Evolutionary conservation across 2,888 invertebrate species (phyloP).

Genomic region (Diaprepes abbreviatus): DNA sequence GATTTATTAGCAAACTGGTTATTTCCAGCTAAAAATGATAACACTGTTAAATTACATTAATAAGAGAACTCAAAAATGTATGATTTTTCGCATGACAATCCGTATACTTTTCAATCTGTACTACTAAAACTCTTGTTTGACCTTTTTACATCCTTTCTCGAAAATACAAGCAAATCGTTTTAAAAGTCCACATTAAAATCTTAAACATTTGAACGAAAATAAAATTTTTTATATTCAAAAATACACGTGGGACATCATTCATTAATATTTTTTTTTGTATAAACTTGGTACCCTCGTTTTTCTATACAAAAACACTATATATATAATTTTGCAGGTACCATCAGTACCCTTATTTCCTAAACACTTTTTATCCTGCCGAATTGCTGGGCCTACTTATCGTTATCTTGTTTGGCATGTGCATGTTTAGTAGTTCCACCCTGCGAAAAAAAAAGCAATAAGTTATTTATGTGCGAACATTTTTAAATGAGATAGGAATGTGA

Average conservation of each 20-base stretch:
- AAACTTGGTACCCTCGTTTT: background rate
- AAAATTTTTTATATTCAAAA: background rate
- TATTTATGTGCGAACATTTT: too few species aligned
- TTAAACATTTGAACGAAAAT: background rate
- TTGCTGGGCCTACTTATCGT: conserved; percentile 68
- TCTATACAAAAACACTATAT: background rate
- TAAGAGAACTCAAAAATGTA: too few species aligned
- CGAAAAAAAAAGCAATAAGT: conserved; percentile 47
- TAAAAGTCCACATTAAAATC: too few species aligned
- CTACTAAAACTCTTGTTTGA: too few species aligned
- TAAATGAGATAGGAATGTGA: too few species aligned
- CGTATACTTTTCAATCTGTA: too few species aligned
- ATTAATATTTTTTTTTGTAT: background rate
- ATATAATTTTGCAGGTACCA: background rate
- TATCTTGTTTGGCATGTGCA: conserved; percentile 80
- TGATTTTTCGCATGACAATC: too few species aligned
- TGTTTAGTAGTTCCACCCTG: conserved; percentile 77
- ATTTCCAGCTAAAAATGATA: too few species aligned
- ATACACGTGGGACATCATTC: background rate
- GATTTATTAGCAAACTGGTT: too few species aligned
- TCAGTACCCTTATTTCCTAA: background rate
- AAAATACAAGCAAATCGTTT: too few species aligned
- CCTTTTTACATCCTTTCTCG: too few species aligned
- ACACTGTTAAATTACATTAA: too few species aligned
- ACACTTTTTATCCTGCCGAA: conserved; percentile 62